Evolutionary conservation across 2,113 vertebrate species (phyloP), one percentile per base, ranked within the genome.

Genomic region (Casuarius casuarius): DNA sequence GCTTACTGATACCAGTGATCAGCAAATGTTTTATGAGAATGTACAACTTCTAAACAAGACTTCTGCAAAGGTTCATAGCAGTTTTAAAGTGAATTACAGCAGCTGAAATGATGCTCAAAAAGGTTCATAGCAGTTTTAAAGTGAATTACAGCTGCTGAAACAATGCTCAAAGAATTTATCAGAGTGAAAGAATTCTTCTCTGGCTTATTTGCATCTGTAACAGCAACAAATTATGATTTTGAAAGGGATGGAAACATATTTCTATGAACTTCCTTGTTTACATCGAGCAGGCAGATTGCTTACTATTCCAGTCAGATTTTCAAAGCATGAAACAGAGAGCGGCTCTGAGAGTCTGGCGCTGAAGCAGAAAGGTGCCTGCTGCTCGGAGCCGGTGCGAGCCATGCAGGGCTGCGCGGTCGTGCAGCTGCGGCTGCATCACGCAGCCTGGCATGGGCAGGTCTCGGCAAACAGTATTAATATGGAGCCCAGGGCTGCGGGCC

Each of bases 121-220:
- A 79, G 23, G 44, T 87, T 73, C 89, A 33, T 58, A 29, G 44
- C 35, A 13, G 3, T 44, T 85, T 85, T 67, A 25, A 83, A 86
- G 17, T 94, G 49, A 92, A 71, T 74, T 87, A 67, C 51, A 74
- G 54, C 44, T 61, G 20, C 35, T 94, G 74, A 94, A 94, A 73
- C 61, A 17, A 49, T 70, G 49, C 25, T 6, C 26, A 48, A 81
- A 90, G 52, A 71, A 49, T 28, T 26, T 59, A 87, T 61, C 13
- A 79, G 71, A 79, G 38, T 16, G 19, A 29, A 87, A 78, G 13
- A 29, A 19, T 80, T 86, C 9, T 73, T 79, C 26, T 63, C 12
- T 59, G 33, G 12, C 12, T 84, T 87, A 42, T 54, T 84, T 92
- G 51, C 72, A 18, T 86, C 92, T 86, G 14, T 42, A 86, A 65